Conservation (phyloP, 1,140 invertebrate species). For the Elysia chlorotica region DNA sequence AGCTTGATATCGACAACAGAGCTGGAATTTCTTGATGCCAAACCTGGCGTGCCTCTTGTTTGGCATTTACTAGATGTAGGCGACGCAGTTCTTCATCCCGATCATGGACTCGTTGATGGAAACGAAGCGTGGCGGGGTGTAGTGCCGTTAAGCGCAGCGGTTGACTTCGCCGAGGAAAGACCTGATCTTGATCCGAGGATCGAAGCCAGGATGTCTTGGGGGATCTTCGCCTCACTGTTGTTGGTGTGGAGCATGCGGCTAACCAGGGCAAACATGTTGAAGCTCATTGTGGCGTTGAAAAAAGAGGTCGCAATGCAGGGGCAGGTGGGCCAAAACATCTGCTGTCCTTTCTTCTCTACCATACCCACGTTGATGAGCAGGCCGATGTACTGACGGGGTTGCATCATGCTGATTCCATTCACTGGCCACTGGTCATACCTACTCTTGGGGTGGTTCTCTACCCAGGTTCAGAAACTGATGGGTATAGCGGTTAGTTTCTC, state of each 20-base stretch:
- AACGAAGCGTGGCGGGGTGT: constrained; percentile 9
- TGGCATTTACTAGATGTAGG: constrained; percentile 31
- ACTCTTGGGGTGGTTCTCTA: no score
- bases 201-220: constrained; percentile 18
- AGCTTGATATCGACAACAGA: constrained; percentile 18
- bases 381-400: no score
- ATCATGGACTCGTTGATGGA: constrained; percentile 31
- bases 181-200: constrained; percentile 26
- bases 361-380: no score
- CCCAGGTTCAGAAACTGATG: no score
- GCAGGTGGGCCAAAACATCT: no score
- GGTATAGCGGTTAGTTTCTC: no score
- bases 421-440: no score
- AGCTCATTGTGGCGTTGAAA: no score
- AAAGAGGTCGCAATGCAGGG: no score
- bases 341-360: no score
- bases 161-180: constrained; percentile 17
- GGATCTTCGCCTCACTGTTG: neutral
- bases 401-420: no score
- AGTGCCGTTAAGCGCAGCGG: constrained; percentile 6
- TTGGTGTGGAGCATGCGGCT: constrained; percentile 17
- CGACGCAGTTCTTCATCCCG: constrained; percentile 23
- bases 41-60: constrained; percentile 21
- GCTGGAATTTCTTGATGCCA: constrained; percentile 28
- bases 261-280: constrained; percentile 11